Evolutionary conservation across 2,888 invertebrate genomes (phyloP), one percentile per base, ranked within the genome.

Genomic region (Parelbella ahira): DNA sequence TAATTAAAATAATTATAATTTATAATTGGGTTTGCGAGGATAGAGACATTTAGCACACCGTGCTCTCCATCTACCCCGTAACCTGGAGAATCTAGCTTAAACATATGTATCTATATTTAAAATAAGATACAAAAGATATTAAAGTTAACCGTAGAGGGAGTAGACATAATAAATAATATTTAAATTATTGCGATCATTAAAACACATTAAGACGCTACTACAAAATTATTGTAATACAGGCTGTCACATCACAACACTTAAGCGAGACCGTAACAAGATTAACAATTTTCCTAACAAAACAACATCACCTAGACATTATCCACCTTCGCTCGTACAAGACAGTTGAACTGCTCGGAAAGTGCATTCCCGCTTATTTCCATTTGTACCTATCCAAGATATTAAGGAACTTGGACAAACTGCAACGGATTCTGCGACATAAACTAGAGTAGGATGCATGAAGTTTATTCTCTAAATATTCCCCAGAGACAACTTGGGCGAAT

Each of bases 391-490:
- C 58, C 59, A 47, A 64, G 68, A 63, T 60, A 64, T 42, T 57
- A 65, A 54, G 63, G 60, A 68, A 70, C 64, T 66, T 65, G 64
- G 61, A 60, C 67, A 60, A 61, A 68, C 62, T 66, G 58, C 67
- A 70, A 68, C 64, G 58, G 63, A 70, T 73, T 73, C 68, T 68
- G 56, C 70, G 60, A 64, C 65, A 68, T 74, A 77, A 78, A 80
- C 71, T 73, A 73, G 67, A 65, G 62, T 15, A 27, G 69, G 68
- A 73, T 69, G 73, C 67, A 71, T 75, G 68, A 78, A 84, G 84
- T 83, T 84, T 83, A 71, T 79, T 79, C 76, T 75, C 75, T 77
- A 84, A 84, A 84, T 84, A 86, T 83, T 72, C 83, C 66, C 72
- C 44, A 52, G 76, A 73, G 75, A 74, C 66, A 51, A 53, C 69